phyloP scores from a whole-genome alignment of 2,888 invertebrate species.

The Chloroclysta siterata region DNA sequence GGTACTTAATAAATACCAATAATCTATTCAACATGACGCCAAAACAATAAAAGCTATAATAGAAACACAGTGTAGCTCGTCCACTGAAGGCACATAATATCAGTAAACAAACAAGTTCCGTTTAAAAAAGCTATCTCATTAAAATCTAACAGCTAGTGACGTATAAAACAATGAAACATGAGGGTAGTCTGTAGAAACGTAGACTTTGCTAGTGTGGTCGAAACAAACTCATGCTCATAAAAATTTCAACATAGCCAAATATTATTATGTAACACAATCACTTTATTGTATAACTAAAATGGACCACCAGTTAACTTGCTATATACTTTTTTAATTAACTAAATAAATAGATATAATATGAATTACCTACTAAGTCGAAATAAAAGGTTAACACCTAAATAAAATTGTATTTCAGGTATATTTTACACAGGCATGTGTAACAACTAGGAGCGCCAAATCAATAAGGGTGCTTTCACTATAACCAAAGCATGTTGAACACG shows the following conservation, averaged over 20 bases:
- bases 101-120: conserved; percentile 59
- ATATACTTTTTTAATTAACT: conserved; percentile 48
- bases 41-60: conserved; percentile 62
- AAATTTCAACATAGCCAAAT: conserved; percentile 21
- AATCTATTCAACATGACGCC: conserved; percentile 46
- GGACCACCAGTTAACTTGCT: conserved; percentile 44
- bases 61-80: conserved; percentile 65
- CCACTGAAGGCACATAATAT: conserved; percentile 78
- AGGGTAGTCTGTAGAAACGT: conserved; percentile 55
- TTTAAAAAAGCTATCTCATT: conserved; percentile 81
- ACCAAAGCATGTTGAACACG: conserved; percentile 57
- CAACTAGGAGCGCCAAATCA: conserved; percentile 67
- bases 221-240: conserved; percentile 6
- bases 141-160: conserved; percentile 65
- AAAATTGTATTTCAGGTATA: conserved; percentile 63
- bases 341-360: conserved; percentile 82
- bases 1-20: conserved; percentile 27
- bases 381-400: conserved; percentile 51
- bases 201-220: conserved; percentile 7
- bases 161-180: conserved; percentile 56
- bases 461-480: conserved; percentile 63
- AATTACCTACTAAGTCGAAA: conserved; percentile 73
- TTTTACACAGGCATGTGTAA: conserved; percentile 62
- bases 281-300: conserved; percentile 40
- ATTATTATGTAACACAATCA: conserved; percentile 26